Evolutionary conservation across 2,113 vertebrate species (phyloP), one percentile per base, ranked within the genome.

Genomic region (Rana temporaria): DNA sequence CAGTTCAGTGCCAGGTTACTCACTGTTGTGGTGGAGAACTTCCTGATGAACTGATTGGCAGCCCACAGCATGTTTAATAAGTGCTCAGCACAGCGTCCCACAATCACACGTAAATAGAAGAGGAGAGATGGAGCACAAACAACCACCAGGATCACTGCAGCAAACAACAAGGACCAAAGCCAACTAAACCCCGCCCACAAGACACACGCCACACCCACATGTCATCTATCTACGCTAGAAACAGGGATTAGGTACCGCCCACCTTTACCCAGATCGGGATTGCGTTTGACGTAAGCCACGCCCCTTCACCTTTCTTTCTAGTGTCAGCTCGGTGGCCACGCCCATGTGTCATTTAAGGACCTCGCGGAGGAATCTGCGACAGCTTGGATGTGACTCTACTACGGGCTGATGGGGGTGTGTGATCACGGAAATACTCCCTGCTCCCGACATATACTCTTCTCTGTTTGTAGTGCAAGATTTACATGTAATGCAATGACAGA

Each of bases 21-120:
- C 92, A 98, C 97, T 65, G 88, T 91, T 24, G 94, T 83, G n/a
- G 93, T 95, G 91, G 94, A 96, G 91, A 98, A 92, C 86, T 85
- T 92, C 91, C 97, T 91, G 14, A 96, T 85, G 84, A 93, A 87
- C 78, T 87, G 93, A n/a, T 82, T 87, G 48, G 91, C 90, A 24
- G 89, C 88, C 93, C 91, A 92, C 93, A 97, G 84, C 97, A 98
- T 99, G 8, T 42, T 18, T 84, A 82, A 78, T 20, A 22, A 9
- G 70, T 19, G 68, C 14, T 56, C 53, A 4, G 42, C 42, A 2
- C 20, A n/a, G 6, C 11, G 20, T 55, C 24, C 11, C 32, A 57
- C 32, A 26, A 20, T 42, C 3, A 18, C 32, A 69, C 16, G 56
- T 19, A 62, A 15, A 12, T 18, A 64, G 30, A 7, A 11, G 64